Base-by-base conservation (phyloP, 2,113 vertebrate species). In the Cricetomys ansorgei region DNA sequence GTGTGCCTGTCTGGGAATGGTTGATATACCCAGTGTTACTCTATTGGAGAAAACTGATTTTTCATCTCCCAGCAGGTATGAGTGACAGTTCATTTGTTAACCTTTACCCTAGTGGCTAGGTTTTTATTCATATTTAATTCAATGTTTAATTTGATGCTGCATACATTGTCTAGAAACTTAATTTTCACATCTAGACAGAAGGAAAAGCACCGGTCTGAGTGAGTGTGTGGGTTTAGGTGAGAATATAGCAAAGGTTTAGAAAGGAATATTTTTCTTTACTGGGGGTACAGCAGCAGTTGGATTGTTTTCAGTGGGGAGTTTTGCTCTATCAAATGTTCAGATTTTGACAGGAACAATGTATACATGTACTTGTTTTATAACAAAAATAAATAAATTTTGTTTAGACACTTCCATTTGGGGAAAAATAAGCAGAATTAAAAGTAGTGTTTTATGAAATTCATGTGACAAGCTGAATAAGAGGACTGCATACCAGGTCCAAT, bases 401-500 rank as follows among this genome's bases (percentile, higher is more conserved):
- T 86, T 89, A 89, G 40, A 53, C 70, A 67, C 59, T 75, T 89
- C 37, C 48, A 89, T 92, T 88, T 88, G n/a, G 40, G 48, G 34
- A 73, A 75, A 85, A 62, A 13, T 86, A 57, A 90, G 31, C 29
- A 45, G 6, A 88, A 67, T 9, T 23, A 29, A 88, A 59, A 76
- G 67, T 81, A 34, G 67, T 91, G 40, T 62, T 88, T 93, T 88
- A 76, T 70, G 75, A 95, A 80, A 4, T 21, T 13, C 9, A 3
- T 48, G 75, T 37, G 21, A 65, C 27, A 83, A 40, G 75, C 10
- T 15, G 7, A 95, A 4, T 76, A 55, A 91, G 75, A 83, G 19
- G 69, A 70, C 21, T 87, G 8, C 19, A 45, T 83, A 83, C 89
- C 10, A 0, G 98, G 98, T 98, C 98, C 99, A 99, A 99, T 99